Evolutionary conservation across 2,888 invertebrate species (phyloP), one percentile per base, ranked within the genome.

Genomic region (Phasia obesa): DNA sequence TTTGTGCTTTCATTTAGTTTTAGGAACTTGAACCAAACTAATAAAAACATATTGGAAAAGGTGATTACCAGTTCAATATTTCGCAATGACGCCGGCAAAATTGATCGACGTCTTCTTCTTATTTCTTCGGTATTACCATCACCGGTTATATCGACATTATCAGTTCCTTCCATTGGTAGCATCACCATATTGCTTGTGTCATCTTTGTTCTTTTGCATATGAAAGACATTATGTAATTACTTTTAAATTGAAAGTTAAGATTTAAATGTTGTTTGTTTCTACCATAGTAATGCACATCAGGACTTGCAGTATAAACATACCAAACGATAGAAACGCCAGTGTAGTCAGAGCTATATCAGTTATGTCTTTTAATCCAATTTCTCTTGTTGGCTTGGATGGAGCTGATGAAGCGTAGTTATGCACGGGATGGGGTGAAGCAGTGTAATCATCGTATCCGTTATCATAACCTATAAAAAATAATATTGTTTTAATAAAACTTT

Each of bases 291-390:
- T 94, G 88, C 95, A 95, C 94, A 96, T 95, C 9, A 96, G 92
- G 15, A 96, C 94, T 89, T 97, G 96, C 57, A 96, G 92, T 15
- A 95, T 92, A 86, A 97, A 97, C 92, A 96, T 94, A 35, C 95
- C 96, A 87, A 97, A 97, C 0, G 96, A 95, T 11, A 96, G 90
- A 88, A 95, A 96, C 0, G 96, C 96, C 44, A 97, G 92, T 0
- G 96, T 96, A 0, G 96, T 96, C 25, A 96, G 92, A 0, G 96
- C 96, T 80, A 96, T 94, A 81, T 97, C 96, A 86, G 96, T 95
- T 47, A 97, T 93, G 86, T 96, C 91, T 74, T 93, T 93, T 25
- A 96, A 89, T 0, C 94, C 94, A 23, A 96, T 92, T 9, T 94
- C 94, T 81, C 94, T 90, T 3, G 74, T 81, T 71, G 86, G 85